Conservation (phyloP, 2,888 invertebrate genomes). For the Metacarcinus magister region DNA sequence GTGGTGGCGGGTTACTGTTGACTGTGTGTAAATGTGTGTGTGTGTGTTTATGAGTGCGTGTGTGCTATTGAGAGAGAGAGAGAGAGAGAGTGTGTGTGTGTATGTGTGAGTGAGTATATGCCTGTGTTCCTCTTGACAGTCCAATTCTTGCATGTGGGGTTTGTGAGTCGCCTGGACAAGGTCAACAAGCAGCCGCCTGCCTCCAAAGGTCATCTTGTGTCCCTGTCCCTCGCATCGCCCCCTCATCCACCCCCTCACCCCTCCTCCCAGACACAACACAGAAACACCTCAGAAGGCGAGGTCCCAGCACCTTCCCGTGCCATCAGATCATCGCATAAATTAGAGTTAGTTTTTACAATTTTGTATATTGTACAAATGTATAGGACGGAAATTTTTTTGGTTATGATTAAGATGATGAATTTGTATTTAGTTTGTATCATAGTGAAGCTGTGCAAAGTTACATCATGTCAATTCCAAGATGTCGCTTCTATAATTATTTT, state of each 20-base stretch:
- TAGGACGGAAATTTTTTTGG: conserved; percentile 76
- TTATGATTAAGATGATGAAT: conserved; percentile 75
- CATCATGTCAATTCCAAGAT: conserved; percentile 66
- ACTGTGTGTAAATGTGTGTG: not conserved
- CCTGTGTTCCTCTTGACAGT: conserved; percentile 7
- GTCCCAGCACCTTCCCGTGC: conserved; percentile 51
- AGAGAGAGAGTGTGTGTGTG: not conserved
- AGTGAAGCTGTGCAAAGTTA: conserved; percentile 56
- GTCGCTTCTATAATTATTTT: conserved; percentile 73
- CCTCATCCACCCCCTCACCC: not conserved
- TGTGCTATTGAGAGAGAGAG: not conserved
- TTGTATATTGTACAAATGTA: conserved; percentile 81
- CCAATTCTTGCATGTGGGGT: conserved; percentile 15
- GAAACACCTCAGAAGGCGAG: conserved; percentile 66
- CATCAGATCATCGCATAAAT: conserved; percentile 77
- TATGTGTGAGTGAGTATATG: not conserved
- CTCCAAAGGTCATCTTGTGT: not conserved
- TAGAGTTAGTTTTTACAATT: conserved; percentile 79
- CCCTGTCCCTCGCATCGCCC: not conserved
- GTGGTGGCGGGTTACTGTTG: conserved; percentile 42
- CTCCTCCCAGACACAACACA: conserved; percentile 52
- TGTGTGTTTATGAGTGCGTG: not conserved
- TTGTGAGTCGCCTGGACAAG: not conserved
- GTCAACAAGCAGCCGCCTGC: conserved; percentile 49
- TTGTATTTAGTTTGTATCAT: conserved; percentile 78